phyloP scores from a whole-genome alignment of 2,113 vertebrate species.

The Pteropus alecto region DNA sequence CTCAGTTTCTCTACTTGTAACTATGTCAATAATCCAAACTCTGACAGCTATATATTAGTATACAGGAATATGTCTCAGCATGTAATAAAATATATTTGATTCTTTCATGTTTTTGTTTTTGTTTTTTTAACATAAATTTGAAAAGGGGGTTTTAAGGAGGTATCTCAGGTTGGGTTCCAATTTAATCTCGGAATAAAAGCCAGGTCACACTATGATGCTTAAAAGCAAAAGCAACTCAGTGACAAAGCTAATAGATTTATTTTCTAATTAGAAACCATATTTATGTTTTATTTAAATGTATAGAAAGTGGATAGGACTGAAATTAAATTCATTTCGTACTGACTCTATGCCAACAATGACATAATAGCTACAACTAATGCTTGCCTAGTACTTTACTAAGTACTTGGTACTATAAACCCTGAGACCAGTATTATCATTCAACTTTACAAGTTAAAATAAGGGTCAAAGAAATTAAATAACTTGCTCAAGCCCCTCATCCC shows the following conservation, averaged over 20 bases:
- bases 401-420: neutral
- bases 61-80: neutral
- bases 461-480: neutral
- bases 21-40: neutral
- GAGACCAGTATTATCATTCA: neutral
- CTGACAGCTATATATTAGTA: neutral
- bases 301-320: neutral
- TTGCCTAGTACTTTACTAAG: neutral
- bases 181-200: constrained; percentile 12
- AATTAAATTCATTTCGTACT: neutral
- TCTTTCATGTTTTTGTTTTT: neutral
- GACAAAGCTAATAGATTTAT: constrained; percentile 5
- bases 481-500: neutral
- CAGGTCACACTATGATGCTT: neutral
- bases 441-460: neutral
- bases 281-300: constrained; percentile 10
- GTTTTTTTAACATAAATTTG: neutral
- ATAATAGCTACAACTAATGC: neutral
- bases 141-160: neutral
- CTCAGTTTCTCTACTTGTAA: neutral
- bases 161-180: neutral
- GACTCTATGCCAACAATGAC: neutral
- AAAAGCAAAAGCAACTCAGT: neutral
- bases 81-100: neutral
- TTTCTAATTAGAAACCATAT: constrained; percentile 11